phyloP scores from a whole-genome alignment of 2,113 vertebrate species.

The Anolis carolinensis region DNA sequence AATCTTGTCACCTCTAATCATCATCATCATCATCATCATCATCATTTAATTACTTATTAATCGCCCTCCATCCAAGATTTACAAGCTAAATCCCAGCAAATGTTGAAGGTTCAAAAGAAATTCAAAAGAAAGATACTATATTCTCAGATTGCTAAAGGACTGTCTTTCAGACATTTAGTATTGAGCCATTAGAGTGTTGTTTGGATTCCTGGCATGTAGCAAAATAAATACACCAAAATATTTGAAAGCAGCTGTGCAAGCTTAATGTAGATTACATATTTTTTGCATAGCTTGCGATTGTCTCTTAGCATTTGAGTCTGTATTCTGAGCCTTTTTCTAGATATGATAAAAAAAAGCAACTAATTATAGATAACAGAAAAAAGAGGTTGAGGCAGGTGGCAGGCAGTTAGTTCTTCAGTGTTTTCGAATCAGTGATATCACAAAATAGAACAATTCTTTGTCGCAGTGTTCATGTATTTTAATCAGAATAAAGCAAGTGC shows the following conservation, averaged over 20 bases:
- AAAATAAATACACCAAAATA: neutral
- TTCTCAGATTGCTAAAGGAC: no score
- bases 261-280: neutral
- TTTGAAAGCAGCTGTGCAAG: neutral
- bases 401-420: neutral
- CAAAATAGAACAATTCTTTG: neutral
- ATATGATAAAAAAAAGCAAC: neutral
- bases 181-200: neutral
- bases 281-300: neutral
- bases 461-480: neutral
- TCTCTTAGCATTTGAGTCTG: neutral
- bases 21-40: no score
- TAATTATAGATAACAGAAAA: slow-evolving; percentile 12
- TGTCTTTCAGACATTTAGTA: no score
- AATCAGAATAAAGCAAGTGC: neutral
- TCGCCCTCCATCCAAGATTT: no score
- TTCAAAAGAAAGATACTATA: neutral
- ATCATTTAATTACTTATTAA: no score
- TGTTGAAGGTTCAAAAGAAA: no score
- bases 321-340: neutral
- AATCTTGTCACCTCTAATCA: no score
- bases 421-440: neutral
- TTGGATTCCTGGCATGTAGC: neutral
- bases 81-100: no score
- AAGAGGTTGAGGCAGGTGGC: neutral